Evolutionary conservation across 2,888 invertebrate species (phyloP).

Genomic region (Teleiodes luculella): DNA sequence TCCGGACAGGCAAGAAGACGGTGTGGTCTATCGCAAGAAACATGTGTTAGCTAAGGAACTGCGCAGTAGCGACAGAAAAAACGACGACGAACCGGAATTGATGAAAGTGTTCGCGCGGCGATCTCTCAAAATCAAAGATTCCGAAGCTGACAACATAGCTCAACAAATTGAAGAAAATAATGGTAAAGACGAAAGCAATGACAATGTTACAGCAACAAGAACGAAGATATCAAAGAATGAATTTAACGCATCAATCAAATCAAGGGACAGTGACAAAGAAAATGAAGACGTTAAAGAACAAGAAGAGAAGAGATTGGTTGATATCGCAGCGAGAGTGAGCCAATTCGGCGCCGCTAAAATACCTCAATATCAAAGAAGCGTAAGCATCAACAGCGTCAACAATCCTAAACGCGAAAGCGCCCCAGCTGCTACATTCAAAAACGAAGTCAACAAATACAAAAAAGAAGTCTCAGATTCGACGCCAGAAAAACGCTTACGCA

Average conservation of each 20-base stretch:
- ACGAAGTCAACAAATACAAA: constrained; percentile 69
- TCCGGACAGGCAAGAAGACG: constrained; percentile 64
- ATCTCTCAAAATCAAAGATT: constrained; percentile 88
- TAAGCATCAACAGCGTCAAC: constrained; percentile 63
- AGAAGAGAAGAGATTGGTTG: constrained; percentile 61
- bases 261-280: constrained; percentile 86
- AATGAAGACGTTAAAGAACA: constrained; percentile 73
- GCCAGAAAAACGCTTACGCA: constrained; percentile 69
- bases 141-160: constrained; percentile 79
- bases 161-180: constrained; percentile 74
- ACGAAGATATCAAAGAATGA: constrained; percentile 63
- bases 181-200: constrained; percentile 47
- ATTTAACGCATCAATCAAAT: constrained; percentile 76
- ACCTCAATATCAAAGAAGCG: constrained; percentile 66
- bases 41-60: constrained; percentile 62
- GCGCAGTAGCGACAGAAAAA: constrained; percentile 58
- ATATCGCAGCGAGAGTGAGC: constrained; percentile 65
- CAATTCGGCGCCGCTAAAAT: constrained; percentile 51
- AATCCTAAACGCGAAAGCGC: constrained; percentile 67
- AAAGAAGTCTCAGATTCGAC: constrained; percentile 75
- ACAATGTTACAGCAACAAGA: constrained; percentile 44
- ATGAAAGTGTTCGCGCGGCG: constrained; percentile 90
- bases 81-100: constrained; percentile 86
- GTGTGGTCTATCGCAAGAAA: constrained; percentile 78
- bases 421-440: constrained; percentile 50